These are phyloP conservation scores for Anastrepha ludens DNA, from an alignment of 1,140 invertebrate species.

Conservation along the genomic window DNA sequence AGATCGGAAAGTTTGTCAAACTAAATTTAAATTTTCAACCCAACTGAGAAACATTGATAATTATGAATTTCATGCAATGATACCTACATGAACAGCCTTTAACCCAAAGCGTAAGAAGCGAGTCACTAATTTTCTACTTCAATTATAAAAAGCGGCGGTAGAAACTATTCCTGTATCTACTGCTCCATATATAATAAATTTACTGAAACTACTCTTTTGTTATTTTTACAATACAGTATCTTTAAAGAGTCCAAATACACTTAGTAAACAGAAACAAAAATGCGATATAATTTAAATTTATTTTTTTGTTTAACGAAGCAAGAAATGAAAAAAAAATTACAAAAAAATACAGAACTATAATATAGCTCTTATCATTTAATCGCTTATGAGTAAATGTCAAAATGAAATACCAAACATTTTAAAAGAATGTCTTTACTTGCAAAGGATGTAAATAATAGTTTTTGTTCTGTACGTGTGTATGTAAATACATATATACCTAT, in stretches of 20 bases:
- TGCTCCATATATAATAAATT: background rate
- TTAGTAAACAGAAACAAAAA: background rate
- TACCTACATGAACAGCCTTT: constrained; percentile 40
- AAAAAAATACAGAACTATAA: background rate
- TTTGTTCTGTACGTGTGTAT: no score
- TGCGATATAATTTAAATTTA: background rate
- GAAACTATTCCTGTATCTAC: background rate
- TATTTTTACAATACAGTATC: background rate
- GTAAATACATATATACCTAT: no score
- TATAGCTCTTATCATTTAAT: no score
- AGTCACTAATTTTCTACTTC: constrained; percentile 47
- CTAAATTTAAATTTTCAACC: constrained; percentile 56
- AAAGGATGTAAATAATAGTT: no score
- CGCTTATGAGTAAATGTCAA: no score
- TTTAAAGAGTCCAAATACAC: background rate
- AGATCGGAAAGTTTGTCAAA: constrained; percentile 76
- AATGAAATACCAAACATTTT: no score
- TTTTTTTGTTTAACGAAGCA: background rate
- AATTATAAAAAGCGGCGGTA: background rate
- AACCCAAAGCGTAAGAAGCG: constrained; percentile 33
- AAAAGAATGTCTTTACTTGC: no score
- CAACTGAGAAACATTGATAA: constrained; percentile 8
- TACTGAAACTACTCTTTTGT: background rate
- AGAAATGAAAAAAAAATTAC: constrained; percentile 1
- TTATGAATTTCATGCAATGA: constrained; percentile 16